phyloP scores from a whole-genome alignment of 2,888 invertebrate species.

The Carpatolechia fugitivella region DNA sequence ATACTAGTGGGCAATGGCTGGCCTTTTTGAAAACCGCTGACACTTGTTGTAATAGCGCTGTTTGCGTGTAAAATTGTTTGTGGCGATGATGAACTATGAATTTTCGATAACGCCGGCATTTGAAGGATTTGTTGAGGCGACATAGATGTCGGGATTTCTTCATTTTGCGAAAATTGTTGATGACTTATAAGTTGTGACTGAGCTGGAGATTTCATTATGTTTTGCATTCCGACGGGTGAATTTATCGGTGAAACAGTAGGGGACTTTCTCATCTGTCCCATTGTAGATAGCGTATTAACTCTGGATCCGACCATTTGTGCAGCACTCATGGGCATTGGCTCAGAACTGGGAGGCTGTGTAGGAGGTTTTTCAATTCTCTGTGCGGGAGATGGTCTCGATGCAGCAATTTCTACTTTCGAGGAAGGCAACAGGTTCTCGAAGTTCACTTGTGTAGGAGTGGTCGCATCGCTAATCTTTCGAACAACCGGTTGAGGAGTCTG shows the following conservation, averaged over 20 bases:
- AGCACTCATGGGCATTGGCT: slow-evolving; percentile 58
- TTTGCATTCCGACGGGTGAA: slow-evolving; percentile 60
- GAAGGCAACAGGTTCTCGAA: slow-evolving; percentile 74
- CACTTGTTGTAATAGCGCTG: slow-evolving; percentile 60
- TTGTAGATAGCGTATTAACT: slow-evolving; percentile 59
- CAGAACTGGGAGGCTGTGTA: slow-evolving; percentile 43
- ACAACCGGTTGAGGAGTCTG: slow-evolving; percentile 65
- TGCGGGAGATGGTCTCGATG: slow-evolving; percentile 59
- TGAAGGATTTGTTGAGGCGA: slow-evolving; percentile 72
- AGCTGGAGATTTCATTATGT: slow-evolving; percentile 66
- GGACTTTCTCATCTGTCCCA: slow-evolving; percentile 65
- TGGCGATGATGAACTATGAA: slow-evolving; percentile 52
- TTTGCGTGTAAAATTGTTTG: slow-evolving; percentile 61
- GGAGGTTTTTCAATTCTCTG: slow-evolving; percentile 59
- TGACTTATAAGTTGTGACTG: slow-evolving; percentile 61
- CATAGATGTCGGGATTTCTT: slow-evolving; percentile 45
- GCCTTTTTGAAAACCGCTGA: slow-evolving; percentile 58
- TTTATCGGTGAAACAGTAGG: slow-evolving; percentile 69
- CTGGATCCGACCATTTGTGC: slow-evolving; percentile 63
- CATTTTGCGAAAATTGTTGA: slow-evolving; percentile 52
- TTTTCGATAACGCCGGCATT: slow-evolving; percentile 74
- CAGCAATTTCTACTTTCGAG: slow-evolving; percentile 70
- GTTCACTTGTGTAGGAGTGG: slow-evolving; percentile 71
- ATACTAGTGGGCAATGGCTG: slow-evolving; percentile 68
- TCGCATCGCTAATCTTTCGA: slow-evolving; percentile 64